Evolutionary conservation across 2,888 invertebrate species (phyloP).

Genomic region (Apoda limacodes): DNA sequence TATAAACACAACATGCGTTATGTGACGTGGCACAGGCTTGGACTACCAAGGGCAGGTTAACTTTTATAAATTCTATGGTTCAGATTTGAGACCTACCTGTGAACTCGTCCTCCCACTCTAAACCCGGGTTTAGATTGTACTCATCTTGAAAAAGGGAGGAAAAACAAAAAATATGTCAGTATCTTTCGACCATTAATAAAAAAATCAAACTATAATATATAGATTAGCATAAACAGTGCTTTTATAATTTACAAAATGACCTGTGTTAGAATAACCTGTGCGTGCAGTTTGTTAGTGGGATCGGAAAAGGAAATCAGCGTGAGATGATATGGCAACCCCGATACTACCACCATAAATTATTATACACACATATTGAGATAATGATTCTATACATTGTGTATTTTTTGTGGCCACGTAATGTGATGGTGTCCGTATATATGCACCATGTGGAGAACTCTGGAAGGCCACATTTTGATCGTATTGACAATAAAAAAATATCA

Average conservation of each 20-base stretch:
- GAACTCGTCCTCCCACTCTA: slow-evolving; percentile 99
- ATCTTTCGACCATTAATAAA: slow-evolving; percentile 58
- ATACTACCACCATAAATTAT: slow-evolving; percentile 59
- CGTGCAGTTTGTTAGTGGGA: slow-evolving; percentile 66
- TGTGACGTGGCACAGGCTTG: slow-evolving; percentile 62
- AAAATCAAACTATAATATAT: slow-evolving; percentile 46
- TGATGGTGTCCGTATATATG: slow-evolving; percentile 26
- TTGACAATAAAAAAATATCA: slow-evolving; percentile 17
- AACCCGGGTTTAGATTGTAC: slow-evolving; percentile 99
- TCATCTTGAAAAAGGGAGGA: slow-evolving; percentile 91
- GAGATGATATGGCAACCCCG: slow-evolving; percentile 61
- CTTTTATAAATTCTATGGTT: slow-evolving; percentile 51
- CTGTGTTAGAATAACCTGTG: slow-evolving; percentile 36
- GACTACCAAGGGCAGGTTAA: slow-evolving; percentile 49
- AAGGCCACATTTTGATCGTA: slow-evolving; percentile 54
- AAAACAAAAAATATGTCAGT: slow-evolving; percentile 70
- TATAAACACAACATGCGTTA: slow-evolving; percentile 59
- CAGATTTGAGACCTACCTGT: slow-evolving; percentile 90
- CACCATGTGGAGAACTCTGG: slow-evolving; percentile 68
- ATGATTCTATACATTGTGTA: slow-evolving; percentile 30
- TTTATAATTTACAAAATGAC: slow-evolving; percentile 57
- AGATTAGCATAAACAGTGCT: slow-evolving; percentile 58
- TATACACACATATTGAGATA: slow-evolving; percentile 45
- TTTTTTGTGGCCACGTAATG: slow-evolving; percentile 40
- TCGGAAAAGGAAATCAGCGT: slow-evolving; percentile 59